These are phyloP conservation scores for Parnassius smintheus DNA, from an alignment of 2,888 invertebrate genomes.

Conservation along the genomic window DNA sequence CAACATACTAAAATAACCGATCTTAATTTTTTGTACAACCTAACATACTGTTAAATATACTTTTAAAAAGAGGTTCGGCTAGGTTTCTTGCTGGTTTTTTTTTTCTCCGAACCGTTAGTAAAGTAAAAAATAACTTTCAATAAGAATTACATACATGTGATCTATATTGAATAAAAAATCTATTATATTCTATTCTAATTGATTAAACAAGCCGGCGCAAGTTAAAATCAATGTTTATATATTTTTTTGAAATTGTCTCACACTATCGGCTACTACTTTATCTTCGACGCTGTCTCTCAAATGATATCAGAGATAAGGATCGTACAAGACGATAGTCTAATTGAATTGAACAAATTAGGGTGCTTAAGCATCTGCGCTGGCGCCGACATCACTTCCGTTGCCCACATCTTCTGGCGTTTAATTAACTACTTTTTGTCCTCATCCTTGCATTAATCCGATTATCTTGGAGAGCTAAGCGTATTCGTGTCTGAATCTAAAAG, in stretches of 20 bases:
- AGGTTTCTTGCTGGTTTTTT: too few species aligned
- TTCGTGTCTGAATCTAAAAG: background rate
- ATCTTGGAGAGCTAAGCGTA: slow-evolving; percentile 22
- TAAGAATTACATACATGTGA: too few species aligned
- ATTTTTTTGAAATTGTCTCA: slow-evolving; percentile 7
- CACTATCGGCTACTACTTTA: slow-evolving; percentile 5
- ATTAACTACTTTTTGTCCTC: slow-evolving; percentile 44
- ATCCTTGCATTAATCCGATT: slow-evolving; percentile 50
- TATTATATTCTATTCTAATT: background rate
- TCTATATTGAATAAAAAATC: too few species aligned
- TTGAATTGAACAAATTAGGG: slow-evolving; percentile 25
- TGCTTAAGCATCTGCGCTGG: slow-evolving; percentile 29
- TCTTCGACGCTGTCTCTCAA: slow-evolving; percentile 6
- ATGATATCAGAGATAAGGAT: slow-evolving; percentile 18
- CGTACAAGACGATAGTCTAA: slow-evolving; percentile 19
- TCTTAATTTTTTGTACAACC: too few species aligned
- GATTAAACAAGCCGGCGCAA: slow-evolving; percentile 12
- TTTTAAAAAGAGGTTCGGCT: too few species aligned
- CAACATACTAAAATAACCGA: slow-evolving; percentile 6
- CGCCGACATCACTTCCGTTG: slow-evolving; percentile 41
- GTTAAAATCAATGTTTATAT: slow-evolving; percentile 11
- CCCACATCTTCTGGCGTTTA: slow-evolving; percentile 39
- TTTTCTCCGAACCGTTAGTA: too few species aligned
- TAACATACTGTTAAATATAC: too few species aligned
- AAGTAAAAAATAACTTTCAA: too few species aligned